Evolutionary conservation across 2,797 vertebrate genomes (phyloP).

Genomic region (Epinephelus coioides): DNA sequence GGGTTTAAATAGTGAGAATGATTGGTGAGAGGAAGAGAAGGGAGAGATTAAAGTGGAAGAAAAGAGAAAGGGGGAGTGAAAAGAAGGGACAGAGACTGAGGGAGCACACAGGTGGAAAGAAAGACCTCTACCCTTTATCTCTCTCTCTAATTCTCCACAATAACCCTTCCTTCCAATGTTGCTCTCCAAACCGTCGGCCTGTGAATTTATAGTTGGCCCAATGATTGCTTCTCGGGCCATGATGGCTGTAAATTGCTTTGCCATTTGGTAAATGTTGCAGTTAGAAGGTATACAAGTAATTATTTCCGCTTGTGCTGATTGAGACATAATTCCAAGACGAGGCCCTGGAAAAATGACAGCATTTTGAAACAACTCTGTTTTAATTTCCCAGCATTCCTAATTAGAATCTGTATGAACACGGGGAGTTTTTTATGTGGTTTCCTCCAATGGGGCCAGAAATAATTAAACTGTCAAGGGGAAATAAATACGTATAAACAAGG

Average conservation of each 20-base stretch:
- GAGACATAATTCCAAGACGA: conserved; percentile 88
- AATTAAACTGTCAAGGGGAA: conserved; percentile 88
- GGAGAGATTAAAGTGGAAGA: conserved; percentile 29
- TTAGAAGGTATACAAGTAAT: conserved; percentile 89
- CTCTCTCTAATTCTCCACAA: conserved; percentile 82
- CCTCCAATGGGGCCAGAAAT: conserved; percentile 85
- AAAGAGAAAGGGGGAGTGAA: conserved; percentile 32
- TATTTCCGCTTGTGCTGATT: conserved; percentile 88
- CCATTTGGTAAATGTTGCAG: conserved; percentile 89
- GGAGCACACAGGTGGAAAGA: conserved; percentile 46
- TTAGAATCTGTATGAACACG: conserved; percentile 83
- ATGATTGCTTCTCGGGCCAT: conserved; percentile 88
- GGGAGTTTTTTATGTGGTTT: conserved; percentile 83
- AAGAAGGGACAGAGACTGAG: conserved; percentile 38
- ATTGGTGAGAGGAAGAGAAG: conserved; percentile 40
- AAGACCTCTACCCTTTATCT: conserved; percentile 62
- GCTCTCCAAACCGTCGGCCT: conserved; percentile 82
- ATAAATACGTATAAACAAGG: conserved; percentile 88
- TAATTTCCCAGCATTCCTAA: conserved; percentile 88
- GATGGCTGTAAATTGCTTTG: conserved; percentile 89
- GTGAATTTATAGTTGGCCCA: conserved; percentile 88
- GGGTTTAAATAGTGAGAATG: conserved; percentile 52
- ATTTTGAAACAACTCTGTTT: conserved; percentile 88
- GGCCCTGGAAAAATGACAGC: conserved; percentile 85
- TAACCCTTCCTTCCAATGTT: conserved; percentile 82